Base-by-base conservation (phyloP, 1,140 invertebrate species). In the Atta cephalotes region DNA sequence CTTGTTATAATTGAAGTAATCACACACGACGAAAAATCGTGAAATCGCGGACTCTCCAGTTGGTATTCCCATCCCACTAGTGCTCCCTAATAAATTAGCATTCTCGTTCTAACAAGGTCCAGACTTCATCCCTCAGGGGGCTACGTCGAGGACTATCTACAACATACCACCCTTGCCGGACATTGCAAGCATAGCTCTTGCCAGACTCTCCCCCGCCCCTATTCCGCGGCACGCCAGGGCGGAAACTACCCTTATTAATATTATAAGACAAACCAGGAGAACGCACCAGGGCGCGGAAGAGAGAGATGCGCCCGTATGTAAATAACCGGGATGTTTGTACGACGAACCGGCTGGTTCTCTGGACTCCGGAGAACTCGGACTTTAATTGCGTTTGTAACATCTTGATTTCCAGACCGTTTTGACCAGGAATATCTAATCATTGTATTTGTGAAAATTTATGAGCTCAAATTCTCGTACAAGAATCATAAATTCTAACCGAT, bases 221-320 rank as follows among this genome's bases (percentile, higher is more conserved):
- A 93, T 92, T 89, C 89, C 92, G 90, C 91, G 91, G 92, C 93
- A 92, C 88, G 89, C 90, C 89, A 90, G 90, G 62, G 87, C 89
- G 91, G 92, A 93, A 94, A 94, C 93, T 93, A 94, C 92, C 94
- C 93, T 94, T 95, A 94, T 95, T 94, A 95, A 95, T 95, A 95
- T 93, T 94, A 94, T 93, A 94, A 94, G 94, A 94, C 93, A 93
- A 94, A 93, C 92, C 91, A 89, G 56, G 63, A 87, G 65, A 71
- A 78, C 66, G 49, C 51, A 70, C 51, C 71, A 85, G 74, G 49
- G 21, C 51, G 63, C 21, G 56, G 72, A 74, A 80, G 66, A 85
- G 78, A 70, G 85, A 72, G 56, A 71, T 60, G 72, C 78, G 77
- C 88, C 63, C 80, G 85, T 91, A 91, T 93, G 93, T 94, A 94